Evolutionary conservation across 2,113 vertebrate genomes (phyloP).

Genomic region (Percina caprodes): DNA sequence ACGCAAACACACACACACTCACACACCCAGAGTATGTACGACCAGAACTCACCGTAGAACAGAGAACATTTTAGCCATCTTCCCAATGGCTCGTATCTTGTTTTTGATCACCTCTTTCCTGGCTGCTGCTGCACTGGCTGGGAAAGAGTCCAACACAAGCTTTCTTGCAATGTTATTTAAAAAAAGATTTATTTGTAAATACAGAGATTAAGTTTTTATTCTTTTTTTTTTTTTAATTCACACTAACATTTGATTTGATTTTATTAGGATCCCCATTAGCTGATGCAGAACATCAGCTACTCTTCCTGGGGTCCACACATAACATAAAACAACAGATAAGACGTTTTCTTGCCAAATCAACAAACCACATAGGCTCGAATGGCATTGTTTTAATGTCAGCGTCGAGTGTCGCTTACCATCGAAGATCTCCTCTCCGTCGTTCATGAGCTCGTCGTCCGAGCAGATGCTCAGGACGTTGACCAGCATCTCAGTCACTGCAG

Average conservation of each 20-base stretch:
- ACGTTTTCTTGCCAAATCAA: no score
- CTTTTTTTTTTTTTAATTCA: background rate
- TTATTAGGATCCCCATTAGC: no score
- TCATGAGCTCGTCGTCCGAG: constrained; percentile 88
- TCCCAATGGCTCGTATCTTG: constrained; percentile 87
- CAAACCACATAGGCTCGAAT: background rate
- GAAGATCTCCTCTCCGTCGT: constrained; percentile 86
- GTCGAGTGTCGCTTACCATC: constrained; percentile 77
- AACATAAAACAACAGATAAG: no score
- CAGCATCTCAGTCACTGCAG: constrained; percentile 88
- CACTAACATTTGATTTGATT: no score
- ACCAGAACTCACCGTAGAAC: constrained; percentile 78
- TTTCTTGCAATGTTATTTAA: no score
- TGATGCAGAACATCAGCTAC: no score
- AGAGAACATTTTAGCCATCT: constrained; percentile 89
- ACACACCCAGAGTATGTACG: background rate
- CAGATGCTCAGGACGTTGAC: constrained; percentile 89
- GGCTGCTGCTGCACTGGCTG: constrained; percentile 86
- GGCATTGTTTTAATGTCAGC: background rate
- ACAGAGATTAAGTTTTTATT: background rate
- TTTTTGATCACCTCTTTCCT: constrained; percentile 89
- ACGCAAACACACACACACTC: background rate
- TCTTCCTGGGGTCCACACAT: no score
- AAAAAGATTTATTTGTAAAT: background rate
- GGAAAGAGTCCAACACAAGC: constrained; percentile 12